Conservation (phyloP, 2,113 vertebrate genomes). For the Phoxinus phoxinus region DNA sequence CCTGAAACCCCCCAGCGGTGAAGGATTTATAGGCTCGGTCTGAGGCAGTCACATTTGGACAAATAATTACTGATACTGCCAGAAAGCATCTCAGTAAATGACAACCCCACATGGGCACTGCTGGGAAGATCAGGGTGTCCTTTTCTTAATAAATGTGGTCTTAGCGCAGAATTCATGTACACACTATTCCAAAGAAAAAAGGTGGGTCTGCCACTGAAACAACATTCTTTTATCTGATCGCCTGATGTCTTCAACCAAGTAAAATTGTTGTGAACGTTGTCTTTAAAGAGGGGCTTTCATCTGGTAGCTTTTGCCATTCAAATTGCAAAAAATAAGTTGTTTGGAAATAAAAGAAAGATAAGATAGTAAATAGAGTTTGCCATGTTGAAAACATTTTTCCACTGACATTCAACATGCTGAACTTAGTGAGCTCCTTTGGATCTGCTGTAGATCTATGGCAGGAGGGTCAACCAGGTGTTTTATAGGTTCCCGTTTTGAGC, state of each 20-base stretch:
- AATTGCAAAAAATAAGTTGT: background rate
- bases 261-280: background rate
- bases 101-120: constrained; percentile 43
- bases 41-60: constrained; percentile 58
- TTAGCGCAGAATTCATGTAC: background rate
- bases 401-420: background rate
- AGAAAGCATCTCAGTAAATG: constrained; percentile 8
- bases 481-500: background rate
- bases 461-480: constrained; percentile 14
- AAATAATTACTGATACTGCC: constrained; percentile 61
- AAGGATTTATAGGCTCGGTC: constrained; percentile 41
- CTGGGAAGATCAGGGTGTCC: background rate
- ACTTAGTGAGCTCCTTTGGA: too few relatives aligned
- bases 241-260: background rate
- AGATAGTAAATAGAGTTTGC: background rate
- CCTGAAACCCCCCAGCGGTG: background rate
- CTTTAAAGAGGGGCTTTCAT: background rate
- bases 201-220: too few relatives aligned
- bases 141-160: background rate
- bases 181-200: background rate
- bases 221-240: background rate
- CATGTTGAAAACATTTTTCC: background rate
- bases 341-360: background rate
- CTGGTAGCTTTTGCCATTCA: background rate
- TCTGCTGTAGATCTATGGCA: too few relatives aligned